phyloP scores from a whole-genome alignment of 2,113 vertebrate genomes.

The Lycaon pictus region DNA sequence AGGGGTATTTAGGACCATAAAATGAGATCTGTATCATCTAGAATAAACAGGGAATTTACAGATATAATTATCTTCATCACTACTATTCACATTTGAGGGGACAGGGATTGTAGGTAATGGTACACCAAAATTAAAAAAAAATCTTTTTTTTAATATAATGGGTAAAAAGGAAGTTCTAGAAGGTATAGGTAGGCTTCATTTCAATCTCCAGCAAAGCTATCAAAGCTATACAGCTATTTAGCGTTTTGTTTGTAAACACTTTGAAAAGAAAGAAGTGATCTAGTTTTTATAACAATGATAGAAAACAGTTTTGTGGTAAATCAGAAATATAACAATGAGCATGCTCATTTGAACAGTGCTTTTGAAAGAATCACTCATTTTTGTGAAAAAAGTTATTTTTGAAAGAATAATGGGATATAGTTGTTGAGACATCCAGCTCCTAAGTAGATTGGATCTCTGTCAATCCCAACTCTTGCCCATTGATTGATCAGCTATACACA shows the following conservation, averaged over 20 bases:
- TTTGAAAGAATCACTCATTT: conserved; percentile 20
- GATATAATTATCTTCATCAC: neutral
- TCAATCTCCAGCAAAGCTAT: neutral
- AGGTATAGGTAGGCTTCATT: neutral
- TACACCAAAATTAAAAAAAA: neutral
- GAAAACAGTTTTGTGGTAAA: neutral
- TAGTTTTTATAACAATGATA: conserved; percentile 34
- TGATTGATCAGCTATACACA: neutral
- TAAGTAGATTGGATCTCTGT: neutral
- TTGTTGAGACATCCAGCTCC: neutral
- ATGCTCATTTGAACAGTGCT: neutral
- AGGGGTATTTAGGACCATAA: neutral
- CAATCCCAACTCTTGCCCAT: neutral
- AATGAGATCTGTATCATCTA: neutral
- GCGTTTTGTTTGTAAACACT: neutral
- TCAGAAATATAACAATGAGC: neutral
- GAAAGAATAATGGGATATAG: neutral
- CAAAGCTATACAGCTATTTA: neutral
- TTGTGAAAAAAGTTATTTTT: neutral
- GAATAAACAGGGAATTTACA: neutral
- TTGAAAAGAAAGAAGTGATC: neutral
- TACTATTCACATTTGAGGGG: neutral
- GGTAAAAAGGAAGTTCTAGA: neutral
- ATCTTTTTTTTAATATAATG: neutral
- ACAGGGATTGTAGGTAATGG: neutral